phyloP scores from a whole-genome alignment of 2,888 invertebrate species.

The Xanthia icteritia region DNA sequence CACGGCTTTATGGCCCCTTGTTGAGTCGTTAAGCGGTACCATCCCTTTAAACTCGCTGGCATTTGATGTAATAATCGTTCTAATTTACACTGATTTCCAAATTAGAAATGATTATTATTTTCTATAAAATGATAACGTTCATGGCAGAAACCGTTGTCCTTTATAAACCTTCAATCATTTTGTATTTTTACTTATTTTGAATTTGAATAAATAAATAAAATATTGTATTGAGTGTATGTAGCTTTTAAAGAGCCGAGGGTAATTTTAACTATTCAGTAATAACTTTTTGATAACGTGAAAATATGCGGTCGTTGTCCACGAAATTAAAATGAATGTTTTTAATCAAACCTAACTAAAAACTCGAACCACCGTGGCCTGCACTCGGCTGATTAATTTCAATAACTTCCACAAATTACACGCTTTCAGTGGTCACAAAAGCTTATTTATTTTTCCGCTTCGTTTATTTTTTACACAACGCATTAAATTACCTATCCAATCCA shows the following conservation, averaged over 20 bases:
- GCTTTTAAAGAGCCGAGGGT: not conserved
- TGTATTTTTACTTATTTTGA: not conserved
- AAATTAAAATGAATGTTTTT: slow-evolving; percentile 6
- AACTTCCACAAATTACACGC: slow-evolving; percentile 36
- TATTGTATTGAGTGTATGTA: not conserved
- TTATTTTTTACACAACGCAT: slow-evolving; percentile 39
- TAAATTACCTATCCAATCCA: slow-evolving; percentile 52
- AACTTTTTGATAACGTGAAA: not conserved
- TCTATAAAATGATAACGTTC: not conserved
- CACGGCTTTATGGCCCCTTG: slow-evolving; percentile 29
- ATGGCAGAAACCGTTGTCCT: not conserved
- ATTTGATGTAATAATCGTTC: slow-evolving; percentile 39
- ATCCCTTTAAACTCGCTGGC: slow-evolving; percentile 28
- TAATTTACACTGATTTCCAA: slow-evolving; percentile 28
- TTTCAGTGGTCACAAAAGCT: slow-evolving; percentile 38
- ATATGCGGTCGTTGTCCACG: not conserved
- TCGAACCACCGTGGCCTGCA: slow-evolving; percentile 1
- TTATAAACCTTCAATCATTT: not conserved
- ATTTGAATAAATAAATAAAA: not conserved
- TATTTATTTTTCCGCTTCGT: slow-evolving; percentile 34
- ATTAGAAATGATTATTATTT: slow-evolving; percentile 36
- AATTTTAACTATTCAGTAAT: not conserved
- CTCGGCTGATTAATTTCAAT: slow-evolving; percentile 44
- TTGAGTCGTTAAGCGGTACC: slow-evolving; percentile 28
- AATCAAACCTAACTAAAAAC: slow-evolving; percentile 8